Conservation (phyloP, 2,113 vertebrate genomes). For the Myrmecobius fasciatus region DNA sequence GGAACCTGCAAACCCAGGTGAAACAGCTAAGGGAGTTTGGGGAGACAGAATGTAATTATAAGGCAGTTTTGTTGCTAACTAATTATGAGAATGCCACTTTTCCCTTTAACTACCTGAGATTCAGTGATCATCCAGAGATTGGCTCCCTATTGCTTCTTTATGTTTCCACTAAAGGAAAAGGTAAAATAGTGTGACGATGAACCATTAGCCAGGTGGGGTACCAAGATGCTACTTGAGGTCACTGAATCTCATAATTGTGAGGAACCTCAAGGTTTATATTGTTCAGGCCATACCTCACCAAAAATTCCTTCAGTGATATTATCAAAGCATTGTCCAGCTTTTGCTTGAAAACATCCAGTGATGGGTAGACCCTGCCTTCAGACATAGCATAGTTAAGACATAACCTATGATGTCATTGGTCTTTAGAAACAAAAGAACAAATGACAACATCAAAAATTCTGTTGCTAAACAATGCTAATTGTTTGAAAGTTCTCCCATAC, state of each 20-base stretch:
- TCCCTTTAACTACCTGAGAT: slow-evolving; percentile 66
- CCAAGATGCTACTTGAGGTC: not conserved
- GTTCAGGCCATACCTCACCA: not conserved
- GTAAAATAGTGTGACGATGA: not conserved
- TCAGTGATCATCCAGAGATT: slow-evolving; percentile 22
- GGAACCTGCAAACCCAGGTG: not conserved
- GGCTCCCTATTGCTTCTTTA: not conserved
- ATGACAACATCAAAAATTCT: not conserved
- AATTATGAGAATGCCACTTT: slow-evolving; percentile 72
- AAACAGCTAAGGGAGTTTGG: not conserved
- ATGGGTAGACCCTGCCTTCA: not conserved
- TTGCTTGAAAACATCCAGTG: not conserved
- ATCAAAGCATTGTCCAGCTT: not conserved
- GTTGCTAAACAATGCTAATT: not conserved
- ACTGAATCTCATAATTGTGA: not conserved
- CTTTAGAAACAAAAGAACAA: not conserved
- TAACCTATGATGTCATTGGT: not conserved
- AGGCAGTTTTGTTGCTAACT: slow-evolving; percentile 60
- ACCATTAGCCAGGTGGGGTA: not conserved
- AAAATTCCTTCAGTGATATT: not conserved
- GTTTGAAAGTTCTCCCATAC: not conserved
- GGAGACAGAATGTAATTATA: slow-evolving; percentile 64
- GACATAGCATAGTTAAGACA: not conserved
- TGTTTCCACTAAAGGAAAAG: not conserved
- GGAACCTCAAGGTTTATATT: not conserved